A percentile compares a stretch with the other conserved stretches of the same genome.
Evolutionary conservation across 2,113 vertebrate genomes (phyloP).

Genomic region (Odocoileus virginianus): DNA sequence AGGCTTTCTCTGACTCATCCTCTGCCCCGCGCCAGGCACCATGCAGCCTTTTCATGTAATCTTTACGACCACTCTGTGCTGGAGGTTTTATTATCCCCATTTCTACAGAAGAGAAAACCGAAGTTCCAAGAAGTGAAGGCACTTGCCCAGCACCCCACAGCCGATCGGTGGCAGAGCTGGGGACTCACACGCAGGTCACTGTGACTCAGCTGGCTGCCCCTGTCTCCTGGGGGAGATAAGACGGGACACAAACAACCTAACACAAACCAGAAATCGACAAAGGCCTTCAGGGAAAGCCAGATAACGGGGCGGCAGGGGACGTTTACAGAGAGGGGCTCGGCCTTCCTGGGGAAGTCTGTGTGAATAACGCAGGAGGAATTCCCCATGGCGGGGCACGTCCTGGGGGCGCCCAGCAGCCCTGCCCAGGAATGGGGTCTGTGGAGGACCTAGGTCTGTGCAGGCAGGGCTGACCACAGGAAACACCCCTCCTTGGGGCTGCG

Average conservation of each 20-base stretch:
- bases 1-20: fast-evolving
- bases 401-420: not conserved
- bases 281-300: constrained; percentile 1
- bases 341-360: not conserved
- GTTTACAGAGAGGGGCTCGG: not conserved
- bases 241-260: not conserved
- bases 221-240: not conserved
- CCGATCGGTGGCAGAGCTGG: not conserved
- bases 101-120: not conserved
- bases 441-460: not conserved
- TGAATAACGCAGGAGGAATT: not conserved
- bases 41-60: fast-evolving
- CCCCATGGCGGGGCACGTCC: fast-evolving
- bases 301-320: not conserved
- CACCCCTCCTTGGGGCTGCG: not conserved
- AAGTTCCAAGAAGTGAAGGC: not conserved
- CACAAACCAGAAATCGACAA: constrained; percentile 3
- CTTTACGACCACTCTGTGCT: not conserved
- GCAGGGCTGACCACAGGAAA: not conserved
- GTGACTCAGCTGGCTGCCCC: not conserved
- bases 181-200: not conserved
- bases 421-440: not conserved
- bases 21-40: too few relatives aligned
- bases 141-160: not conserved
- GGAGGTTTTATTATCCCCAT: not conserved